Conservation (phyloP, 1,140 invertebrate species). For the Pteromalus puparum region DNA sequence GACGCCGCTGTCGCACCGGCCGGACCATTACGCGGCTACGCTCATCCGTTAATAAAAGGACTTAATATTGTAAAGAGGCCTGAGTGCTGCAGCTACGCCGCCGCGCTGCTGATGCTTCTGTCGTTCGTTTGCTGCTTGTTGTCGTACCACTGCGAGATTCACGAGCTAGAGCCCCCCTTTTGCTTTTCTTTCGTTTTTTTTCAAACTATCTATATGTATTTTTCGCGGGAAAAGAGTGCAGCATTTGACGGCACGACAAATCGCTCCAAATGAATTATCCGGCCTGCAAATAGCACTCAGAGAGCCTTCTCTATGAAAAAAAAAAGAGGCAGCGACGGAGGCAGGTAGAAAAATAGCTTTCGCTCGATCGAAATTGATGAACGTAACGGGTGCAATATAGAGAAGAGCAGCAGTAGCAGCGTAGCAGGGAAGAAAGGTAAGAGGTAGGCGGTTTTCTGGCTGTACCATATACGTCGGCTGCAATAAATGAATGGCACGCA, state of each 20-base stretch:
- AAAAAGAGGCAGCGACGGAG: not conserved
- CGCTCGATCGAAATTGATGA: conserved; percentile 37
- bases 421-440: not conserved
- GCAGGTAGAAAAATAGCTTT: not conserved
- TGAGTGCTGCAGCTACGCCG: conserved; percentile 28
- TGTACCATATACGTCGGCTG: conserved; percentile 25
- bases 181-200: not conserved
- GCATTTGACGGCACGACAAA: not conserved
- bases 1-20: not conserved
- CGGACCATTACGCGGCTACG: conserved; percentile 56
- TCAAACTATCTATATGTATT: not conserved
- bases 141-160: not conserved
- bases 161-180: not conserved
- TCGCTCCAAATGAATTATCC: not conserved
- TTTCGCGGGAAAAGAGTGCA: not conserved
- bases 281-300: not conserved
- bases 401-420: not conserved
- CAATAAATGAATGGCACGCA: conserved; percentile 47
- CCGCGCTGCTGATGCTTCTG: not conserved
- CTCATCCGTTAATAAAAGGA: conserved; percentile 65
- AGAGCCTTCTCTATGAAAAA: not conserved
- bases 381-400: conserved; percentile 6
- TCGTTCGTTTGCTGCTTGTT: not conserved
- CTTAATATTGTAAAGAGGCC: conserved; percentile 61
- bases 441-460: conserved; percentile 24